phyloP scores from a whole-genome alignment of 2,113 vertebrate genomes.

The Nansenia antarctica region DNA sequence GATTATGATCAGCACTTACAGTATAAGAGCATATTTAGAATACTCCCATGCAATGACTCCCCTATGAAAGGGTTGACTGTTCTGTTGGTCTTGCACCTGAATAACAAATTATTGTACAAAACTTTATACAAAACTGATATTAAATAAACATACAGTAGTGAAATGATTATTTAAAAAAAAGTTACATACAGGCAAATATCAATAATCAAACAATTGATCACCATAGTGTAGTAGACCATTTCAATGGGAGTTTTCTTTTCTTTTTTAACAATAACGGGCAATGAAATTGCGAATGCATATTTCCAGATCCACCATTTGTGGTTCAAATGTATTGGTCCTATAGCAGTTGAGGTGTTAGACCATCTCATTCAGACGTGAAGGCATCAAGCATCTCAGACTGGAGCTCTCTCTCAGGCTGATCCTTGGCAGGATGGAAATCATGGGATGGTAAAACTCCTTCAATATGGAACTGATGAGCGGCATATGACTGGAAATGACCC shows the following conservation, averaged over 20 bases:
- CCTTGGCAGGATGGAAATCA: too few relatives aligned
- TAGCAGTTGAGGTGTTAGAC: neutral
- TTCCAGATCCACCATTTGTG: neutral
- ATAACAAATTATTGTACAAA: conserved; percentile 13
- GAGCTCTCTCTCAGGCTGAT: neutral
- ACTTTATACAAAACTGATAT: conserved; percentile 17
- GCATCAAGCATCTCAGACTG: neutral
- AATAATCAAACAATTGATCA: neutral
- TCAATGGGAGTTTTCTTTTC: neutral
- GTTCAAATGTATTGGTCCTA: neutral
- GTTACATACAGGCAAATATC: neutral
- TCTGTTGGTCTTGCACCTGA: conserved; percentile 21
- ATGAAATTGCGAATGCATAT: neutral
- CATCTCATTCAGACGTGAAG: neutral
- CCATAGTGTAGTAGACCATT: neutral
- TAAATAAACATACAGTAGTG: conserved; percentile 1
- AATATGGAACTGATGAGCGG: too few relatives aligned
- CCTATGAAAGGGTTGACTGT: neutral
- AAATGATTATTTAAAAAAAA: neutral
- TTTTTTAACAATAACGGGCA: neutral
- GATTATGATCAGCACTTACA: neutral
- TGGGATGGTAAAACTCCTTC: too few relatives aligned
- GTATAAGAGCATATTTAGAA: neutral
- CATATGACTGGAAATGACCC: neutral
- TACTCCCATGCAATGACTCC: conserved; percentile 5